Evolutionary conservation across 2,888 invertebrate genomes (phyloP).

Genomic region (Pseudeuparius sepicola): DNA sequence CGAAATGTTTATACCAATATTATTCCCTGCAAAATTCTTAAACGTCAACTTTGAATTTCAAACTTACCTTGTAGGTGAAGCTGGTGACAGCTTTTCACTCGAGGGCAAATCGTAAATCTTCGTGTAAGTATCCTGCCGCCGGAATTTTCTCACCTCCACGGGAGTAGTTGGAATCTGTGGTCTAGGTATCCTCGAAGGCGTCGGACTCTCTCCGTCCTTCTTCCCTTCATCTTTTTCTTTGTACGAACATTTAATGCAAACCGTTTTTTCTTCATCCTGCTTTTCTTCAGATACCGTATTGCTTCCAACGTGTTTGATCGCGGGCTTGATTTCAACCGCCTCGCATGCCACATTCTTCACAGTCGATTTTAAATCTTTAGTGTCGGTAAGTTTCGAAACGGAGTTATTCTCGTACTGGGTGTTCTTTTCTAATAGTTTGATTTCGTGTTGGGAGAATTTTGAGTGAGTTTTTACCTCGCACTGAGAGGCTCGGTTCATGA

Average conservation of each 20-base stretch:
- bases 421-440: slow-evolving; percentile 29
- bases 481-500: slow-evolving; percentile 32
- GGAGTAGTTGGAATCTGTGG: slow-evolving; percentile 33
- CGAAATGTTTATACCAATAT: too few relatives aligned
- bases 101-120: slow-evolving; percentile 33
- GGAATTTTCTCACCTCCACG: slow-evolving; percentile 35
- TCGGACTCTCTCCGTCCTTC: slow-evolving; percentile 28
- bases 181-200: slow-evolving; percentile 35
- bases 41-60: too few relatives aligned
- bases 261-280: slow-evolving; percentile 17
- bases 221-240: slow-evolving; percentile 27
- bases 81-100: too few relatives aligned
- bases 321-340: slow-evolving; percentile 24
- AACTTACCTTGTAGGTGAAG: too few relatives aligned
- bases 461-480: slow-evolving; percentile 30
- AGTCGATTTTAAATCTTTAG: slow-evolving; percentile 29
- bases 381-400: slow-evolving; percentile 32
- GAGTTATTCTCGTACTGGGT: slow-evolving; percentile 30
- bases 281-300: slow-evolving; percentile 24
- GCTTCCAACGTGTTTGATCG: slow-evolving; percentile 25
- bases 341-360: slow-evolving; percentile 29
- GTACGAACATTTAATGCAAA: slow-evolving; percentile 30
- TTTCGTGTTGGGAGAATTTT: slow-evolving; percentile 32
- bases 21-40: too few relatives aligned
- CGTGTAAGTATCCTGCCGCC: slow-evolving; percentile 39